phyloP scores from a whole-genome alignment of 2,888 invertebrate genomes.

The Chydorus sphaericus region DNA sequence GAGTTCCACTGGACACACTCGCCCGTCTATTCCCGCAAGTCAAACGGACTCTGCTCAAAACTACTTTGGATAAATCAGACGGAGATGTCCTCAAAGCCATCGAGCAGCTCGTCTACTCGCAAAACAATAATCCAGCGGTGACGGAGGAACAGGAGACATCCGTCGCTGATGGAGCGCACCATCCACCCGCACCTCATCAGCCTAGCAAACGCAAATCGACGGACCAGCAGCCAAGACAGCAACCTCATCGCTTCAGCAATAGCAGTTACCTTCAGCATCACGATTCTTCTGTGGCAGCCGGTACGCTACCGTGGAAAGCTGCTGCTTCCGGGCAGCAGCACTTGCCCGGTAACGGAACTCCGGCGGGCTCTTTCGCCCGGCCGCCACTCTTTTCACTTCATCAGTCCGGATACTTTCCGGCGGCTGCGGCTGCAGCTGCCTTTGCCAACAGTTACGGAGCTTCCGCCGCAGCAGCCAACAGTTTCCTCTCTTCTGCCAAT shows the following conservation, averaged over 20 bases:
- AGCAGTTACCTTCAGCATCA: neutral
- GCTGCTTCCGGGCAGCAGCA: neutral
- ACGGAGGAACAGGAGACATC: too few species aligned
- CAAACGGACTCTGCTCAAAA: slow-evolving; percentile 71
- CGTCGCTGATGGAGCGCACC: neutral
- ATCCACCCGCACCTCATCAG: neutral
- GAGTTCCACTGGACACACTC: slow-evolving; percentile 62
- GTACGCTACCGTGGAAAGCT: neutral
- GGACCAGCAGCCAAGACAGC: neutral
- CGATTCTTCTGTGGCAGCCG: neutral
- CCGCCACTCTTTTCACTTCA: neutral
- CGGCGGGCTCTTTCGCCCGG: neutral
- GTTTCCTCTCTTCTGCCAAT: too few species aligned
- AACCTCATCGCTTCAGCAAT: too few species aligned
- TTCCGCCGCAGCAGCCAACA: neutral
- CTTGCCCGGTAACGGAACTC: neutral
- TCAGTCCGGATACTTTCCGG: neutral
- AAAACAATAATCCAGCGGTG: slow-evolving; percentile 1
- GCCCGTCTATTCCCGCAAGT: slow-evolving; percentile 78
- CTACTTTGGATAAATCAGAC: slow-evolving; percentile 63
- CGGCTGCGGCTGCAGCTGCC: too few species aligned
- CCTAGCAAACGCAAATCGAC: slow-evolving; percentile 1
- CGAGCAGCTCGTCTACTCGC: slow-evolving; percentile 68
- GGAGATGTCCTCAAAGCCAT: slow-evolving; percentile 86
- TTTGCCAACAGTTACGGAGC: neutral